phyloP scores from a whole-genome alignment of 2,888 invertebrate species.

The Lagria hirta region DNA sequence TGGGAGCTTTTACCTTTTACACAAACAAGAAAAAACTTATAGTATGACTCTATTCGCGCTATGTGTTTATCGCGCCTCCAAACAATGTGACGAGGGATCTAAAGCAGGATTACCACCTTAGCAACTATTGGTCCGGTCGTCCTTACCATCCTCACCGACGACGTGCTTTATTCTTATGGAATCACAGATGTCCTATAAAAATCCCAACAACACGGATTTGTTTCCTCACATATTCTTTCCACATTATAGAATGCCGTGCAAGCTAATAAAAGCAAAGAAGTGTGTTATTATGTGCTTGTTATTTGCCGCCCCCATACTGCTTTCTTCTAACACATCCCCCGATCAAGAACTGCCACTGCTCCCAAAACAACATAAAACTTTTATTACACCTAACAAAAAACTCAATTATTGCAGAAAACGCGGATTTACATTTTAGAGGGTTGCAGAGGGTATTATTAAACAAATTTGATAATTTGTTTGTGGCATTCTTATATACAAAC shows the following conservation, averaged over 20 bases:
- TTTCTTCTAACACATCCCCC: too few relatives aligned
- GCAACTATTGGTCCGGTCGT: slow-evolving; percentile 50
- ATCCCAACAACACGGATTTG: slow-evolving; percentile 50
- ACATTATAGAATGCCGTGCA: slow-evolving; percentile 38
- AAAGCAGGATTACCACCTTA: slow-evolving; percentile 42
- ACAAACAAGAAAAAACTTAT: too few relatives aligned
- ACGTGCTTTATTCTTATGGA: slow-evolving; percentile 47
- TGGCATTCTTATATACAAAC: too few relatives aligned
- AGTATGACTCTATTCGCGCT: slow-evolving; percentile 33
- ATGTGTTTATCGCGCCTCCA: slow-evolving; percentile 33
- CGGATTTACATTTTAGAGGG: too few relatives aligned
- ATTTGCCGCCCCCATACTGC: slow-evolving; percentile 22
- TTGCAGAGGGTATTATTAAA: too few relatives aligned
- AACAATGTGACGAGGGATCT: slow-evolving; percentile 35
- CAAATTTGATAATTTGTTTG: too few relatives aligned
- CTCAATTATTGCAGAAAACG: too few relatives aligned
- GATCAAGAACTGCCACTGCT: not conserved
- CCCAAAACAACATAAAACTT: too few relatives aligned
- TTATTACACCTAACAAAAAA: too few relatives aligned
- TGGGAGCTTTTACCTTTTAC: too few relatives aligned
- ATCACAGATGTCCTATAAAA: slow-evolving; percentile 52
- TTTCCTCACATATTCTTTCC: slow-evolving; percentile 46
- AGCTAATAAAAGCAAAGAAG: slow-evolving; percentile 33
- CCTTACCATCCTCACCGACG: slow-evolving; percentile 42
- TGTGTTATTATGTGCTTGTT: slow-evolving; percentile 32